phyloP scores from a whole-genome alignment of 2,888 invertebrate species.

The Opisthograptis luteolata region DNA sequence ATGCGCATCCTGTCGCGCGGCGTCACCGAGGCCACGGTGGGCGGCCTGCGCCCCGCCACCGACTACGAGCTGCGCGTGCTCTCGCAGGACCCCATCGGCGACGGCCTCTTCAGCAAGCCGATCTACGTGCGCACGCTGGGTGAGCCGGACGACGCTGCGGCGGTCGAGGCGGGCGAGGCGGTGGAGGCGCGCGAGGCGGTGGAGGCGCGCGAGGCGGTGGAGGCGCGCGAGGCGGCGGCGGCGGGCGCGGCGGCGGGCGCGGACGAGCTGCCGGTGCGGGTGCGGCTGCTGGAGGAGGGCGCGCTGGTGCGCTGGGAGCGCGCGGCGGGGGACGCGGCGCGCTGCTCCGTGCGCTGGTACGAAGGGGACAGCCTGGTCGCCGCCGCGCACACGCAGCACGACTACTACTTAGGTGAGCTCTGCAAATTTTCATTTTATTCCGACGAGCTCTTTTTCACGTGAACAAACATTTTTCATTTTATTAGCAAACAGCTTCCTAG shows the following conservation, averaged over 20 bases:
- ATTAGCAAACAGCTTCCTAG: too few species aligned
- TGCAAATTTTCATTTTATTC: too few species aligned
- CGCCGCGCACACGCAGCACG: conserved; percentile 88
- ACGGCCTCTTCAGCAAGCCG: conserved; percentile 95
- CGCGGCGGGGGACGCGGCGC: conserved; percentile 80
- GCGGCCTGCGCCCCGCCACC: conserved; percentile 88
- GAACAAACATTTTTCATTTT: too few species aligned
- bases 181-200: conserved; percentile 43
- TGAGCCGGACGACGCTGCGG: conserved; percentile 26
- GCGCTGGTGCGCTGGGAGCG: conserved; percentile 91
- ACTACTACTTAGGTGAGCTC: conserved; percentile 87
- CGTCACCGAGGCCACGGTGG: conserved; percentile 90
- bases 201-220: conserved; percentile 35
- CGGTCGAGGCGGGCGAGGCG: conserved; percentile 37
- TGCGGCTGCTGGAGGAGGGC: conserved; percentile 88
- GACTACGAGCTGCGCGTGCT: conserved; percentile 96
- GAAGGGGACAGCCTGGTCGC: conserved; percentile 86
- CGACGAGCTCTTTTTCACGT: too few species aligned
- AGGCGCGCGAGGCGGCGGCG: conserved; percentile 32
- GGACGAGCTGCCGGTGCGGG: conserved; percentile 88
- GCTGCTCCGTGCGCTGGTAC: conserved; percentile 89
- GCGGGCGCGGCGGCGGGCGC: conserved; percentile 46
- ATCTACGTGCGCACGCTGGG: conserved; percentile 89
- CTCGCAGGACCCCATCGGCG: conserved; percentile 92
- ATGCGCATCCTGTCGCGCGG: conserved; percentile 89